These are phyloP conservation scores for Venusia cambrica DNA, from an alignment of 2,888 invertebrate species.

Conservation along the genomic window DNA sequence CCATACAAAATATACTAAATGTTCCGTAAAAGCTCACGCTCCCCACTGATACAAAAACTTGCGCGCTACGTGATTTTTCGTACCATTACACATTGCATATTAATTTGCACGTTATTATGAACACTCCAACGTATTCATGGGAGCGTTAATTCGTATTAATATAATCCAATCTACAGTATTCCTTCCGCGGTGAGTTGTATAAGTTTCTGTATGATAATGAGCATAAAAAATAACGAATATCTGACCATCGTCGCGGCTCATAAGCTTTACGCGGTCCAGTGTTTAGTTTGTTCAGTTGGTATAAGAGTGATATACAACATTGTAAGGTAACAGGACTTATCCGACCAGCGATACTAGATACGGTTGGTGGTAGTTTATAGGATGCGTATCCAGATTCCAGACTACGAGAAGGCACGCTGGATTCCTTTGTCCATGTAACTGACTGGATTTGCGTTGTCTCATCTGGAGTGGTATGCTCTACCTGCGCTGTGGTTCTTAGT, in stretches of 20 bases:
- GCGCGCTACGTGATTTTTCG: slow-evolving; percentile 22
- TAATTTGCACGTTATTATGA: slow-evolving; percentile 27
- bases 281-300: slow-evolving; percentile 22
- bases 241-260: slow-evolving; percentile 52
- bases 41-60: slow-evolving; percentile 4
- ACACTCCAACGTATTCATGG: slow-evolving; percentile 23
- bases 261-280: slow-evolving; percentile 40
- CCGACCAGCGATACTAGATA: slow-evolving; percentile 2
- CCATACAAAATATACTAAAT: slow-evolving; percentile 1
- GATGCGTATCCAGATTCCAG: too few relatives aligned
- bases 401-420: too few relatives aligned
- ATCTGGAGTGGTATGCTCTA: background rate
- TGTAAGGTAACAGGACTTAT: slow-evolving; percentile 14
- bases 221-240: slow-evolving; percentile 37
- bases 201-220: slow-evolving; percentile 47
- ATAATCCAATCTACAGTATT: slow-evolving; percentile 36
- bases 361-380: too few relatives aligned
- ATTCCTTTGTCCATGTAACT: background rate
- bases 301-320: slow-evolving; percentile 33
- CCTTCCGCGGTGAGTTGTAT: slow-evolving; percentile 32
- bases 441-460: background rate
- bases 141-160: too few relatives aligned
- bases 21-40: slow-evolving; percentile 2
- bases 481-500: slow-evolving; percentile 2
- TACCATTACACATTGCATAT: slow-evolving; percentile 31